Base-by-base conservation (phyloP, 2,888 invertebrate species). In the Athripsodes cinereus region DNA sequence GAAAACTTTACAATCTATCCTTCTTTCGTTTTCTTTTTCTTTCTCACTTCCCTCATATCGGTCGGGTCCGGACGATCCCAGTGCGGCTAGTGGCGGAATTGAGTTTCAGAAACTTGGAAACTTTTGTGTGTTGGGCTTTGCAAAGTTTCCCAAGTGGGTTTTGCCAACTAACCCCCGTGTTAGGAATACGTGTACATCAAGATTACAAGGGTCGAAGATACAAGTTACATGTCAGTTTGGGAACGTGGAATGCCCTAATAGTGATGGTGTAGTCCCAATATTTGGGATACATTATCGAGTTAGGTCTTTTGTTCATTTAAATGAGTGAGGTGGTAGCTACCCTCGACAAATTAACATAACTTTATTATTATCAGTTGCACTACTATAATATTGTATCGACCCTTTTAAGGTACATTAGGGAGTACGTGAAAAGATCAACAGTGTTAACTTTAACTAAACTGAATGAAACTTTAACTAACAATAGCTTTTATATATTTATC, bases 101-200 rank as follows among this genome's bases (percentile, higher is more conserved):
- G 57, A 60, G 60, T 60, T 60, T 53, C 22, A 21, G 57, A 60
- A 60, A 60, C 57, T 51, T 26, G 46, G n/a, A 16, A 60, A 60
- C 57, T 53, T 59, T 59, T 52, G 53, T 34, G 52, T 53, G 52
- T 59, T 59, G 56, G 50, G 49, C 55, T 52, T 31, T 53, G 57
- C 53, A 60, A 59, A 55, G 55, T 55, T 54, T 26, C 44, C 55
- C 50, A 50, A 55, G 26, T 49, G 50, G 35, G 34, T 55, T 50
- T 52, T 11, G 40, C 40, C 26, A 26, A 26, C 26, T 26, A 26
- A 26, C 26, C 26, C 40, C 40, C 40, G 40, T 48, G 48, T 48
- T 48, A 21, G 11, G 21, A 48, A 48, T 48, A 48, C 48, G 48
- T 48, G 50, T 26, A 22, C 22, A 22, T 50, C 50, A 22, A 26